These are phyloP conservation scores for Bryconaethiops microstoma DNA, from an alignment of 2,797 vertebrate genomes.

Conservation along the genomic window DNA sequence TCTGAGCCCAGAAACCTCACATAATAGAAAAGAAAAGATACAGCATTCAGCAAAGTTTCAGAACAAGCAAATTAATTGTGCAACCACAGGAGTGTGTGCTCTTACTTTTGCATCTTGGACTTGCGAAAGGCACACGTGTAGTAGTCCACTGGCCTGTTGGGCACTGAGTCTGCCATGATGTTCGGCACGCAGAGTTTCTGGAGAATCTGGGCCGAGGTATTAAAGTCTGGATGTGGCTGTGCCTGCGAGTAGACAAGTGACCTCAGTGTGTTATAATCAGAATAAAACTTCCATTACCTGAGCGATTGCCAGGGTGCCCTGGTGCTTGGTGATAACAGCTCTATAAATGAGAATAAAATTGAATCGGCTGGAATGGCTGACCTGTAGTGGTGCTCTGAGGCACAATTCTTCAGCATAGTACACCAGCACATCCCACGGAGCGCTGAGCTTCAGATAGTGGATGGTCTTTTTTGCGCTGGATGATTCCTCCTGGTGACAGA, in stretches of 20 bases:
- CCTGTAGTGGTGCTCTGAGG: conserved; percentile 79
- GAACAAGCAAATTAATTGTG: not conserved
- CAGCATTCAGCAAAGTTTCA: not conserved
- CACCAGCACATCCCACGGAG: conserved; percentile 78
- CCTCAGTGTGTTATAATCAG: not conserved
- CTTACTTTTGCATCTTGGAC: conserved; percentile 79
- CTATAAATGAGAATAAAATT: not conserved
- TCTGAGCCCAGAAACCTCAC: conserved; percentile 80
- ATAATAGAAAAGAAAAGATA: conserved; percentile 11
- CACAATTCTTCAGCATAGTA: conserved; percentile 80
- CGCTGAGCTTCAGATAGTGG: conserved; percentile 79
- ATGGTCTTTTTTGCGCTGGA: conserved; percentile 75
- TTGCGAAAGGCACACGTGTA: conserved; percentile 79
- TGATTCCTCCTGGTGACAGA: conserved; percentile 73
- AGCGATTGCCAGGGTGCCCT: not conserved
- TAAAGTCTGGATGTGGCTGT: conserved; percentile 75
- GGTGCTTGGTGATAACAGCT: not conserved
- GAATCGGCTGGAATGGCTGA: conserved; percentile 42
- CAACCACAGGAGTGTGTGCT: not conserved
- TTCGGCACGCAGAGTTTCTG: conserved; percentile 73
- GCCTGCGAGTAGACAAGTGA: conserved; percentile 63
- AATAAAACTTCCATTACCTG: not conserved
- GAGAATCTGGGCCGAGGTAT: conserved; percentile 72
- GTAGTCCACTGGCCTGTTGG: conserved; percentile 79
- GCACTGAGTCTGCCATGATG: conserved; percentile 72